Percentiles rank a stretch among this genome's conserved stretches.
Evolutionary conservation across 2,888 invertebrate genomes (phyloP).

Genomic region (Agonopterix arenella): DNA sequence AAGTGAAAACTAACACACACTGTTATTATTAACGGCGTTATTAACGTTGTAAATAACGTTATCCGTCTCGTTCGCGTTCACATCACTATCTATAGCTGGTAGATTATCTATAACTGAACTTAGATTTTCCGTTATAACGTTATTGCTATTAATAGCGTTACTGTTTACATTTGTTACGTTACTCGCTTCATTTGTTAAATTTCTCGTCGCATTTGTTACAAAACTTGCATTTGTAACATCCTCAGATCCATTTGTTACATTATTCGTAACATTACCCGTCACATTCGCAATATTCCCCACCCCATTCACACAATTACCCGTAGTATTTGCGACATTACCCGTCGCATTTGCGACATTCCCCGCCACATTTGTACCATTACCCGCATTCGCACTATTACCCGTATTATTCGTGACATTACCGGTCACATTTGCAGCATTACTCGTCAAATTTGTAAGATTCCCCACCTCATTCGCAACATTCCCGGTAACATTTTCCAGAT

Average conservation of each 20-base stretch:
- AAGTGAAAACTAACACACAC: neutral
- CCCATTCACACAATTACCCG: too few species aligned
- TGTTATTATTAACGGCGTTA: slow-evolving; percentile 7
- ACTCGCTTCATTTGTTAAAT: neutral
- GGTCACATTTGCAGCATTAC: neutral
- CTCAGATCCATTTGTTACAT: slow-evolving; percentile 1
- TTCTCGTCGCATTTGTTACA: neutral
- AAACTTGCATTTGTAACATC: neutral
- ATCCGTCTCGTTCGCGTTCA: slow-evolving; percentile 51
- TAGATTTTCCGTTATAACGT: slow-evolving; percentile 22
- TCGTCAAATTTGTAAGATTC: neutral
- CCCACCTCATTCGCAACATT: neutral
- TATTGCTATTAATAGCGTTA: slow-evolving; percentile 5
- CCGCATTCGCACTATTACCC: neutral
- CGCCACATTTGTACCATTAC: too few species aligned
- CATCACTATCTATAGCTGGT: slow-evolving; percentile 61
- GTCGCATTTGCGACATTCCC: too few species aligned
- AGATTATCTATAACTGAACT: slow-evolving; percentile 56
- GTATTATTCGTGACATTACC: slow-evolving; percentile 5
- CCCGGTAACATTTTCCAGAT: neutral
- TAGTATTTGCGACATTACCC: too few species aligned
- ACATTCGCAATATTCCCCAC: too few species aligned
- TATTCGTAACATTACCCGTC: slow-evolving; percentile 5
- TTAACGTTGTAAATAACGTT: slow-evolving; percentile 6
- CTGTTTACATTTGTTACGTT: neutral